Evolutionary conservation across 2,888 invertebrate genomes (phyloP).

Genomic region (Conops quadrifasciatus): DNA sequence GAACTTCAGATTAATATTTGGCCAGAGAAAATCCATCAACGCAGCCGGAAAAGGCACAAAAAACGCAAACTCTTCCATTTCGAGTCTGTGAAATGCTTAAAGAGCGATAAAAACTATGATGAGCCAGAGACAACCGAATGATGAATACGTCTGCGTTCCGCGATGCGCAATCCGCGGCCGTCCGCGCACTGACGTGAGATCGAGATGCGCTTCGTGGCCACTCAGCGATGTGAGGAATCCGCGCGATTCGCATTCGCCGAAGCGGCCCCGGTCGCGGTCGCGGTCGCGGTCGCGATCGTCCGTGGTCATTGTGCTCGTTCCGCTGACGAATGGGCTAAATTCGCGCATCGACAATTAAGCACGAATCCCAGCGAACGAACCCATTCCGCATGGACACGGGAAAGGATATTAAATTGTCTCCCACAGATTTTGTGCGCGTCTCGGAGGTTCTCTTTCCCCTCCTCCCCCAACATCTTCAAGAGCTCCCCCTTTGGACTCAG

Average conservation of each 20-base stretch:
- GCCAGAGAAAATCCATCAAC: constrained; percentile 44
- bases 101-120: constrained; percentile 49
- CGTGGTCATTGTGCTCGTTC: constrained; percentile 28
- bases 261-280: constrained; percentile 3
- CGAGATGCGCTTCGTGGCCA: constrained; percentile 4
- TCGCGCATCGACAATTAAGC: constrained; percentile 61
- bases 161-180: constrained; percentile 12
- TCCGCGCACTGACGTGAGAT: constrained; percentile 13
- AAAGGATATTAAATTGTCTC: constrained; percentile 51
- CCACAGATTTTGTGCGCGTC: constrained; percentile 44
- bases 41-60: constrained; percentile 44
- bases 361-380: constrained; percentile 44
- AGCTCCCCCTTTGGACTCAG: background rate
- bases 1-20: constrained; percentile 58
- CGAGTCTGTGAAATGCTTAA: constrained; percentile 43
- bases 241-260: constrained; percentile 4
- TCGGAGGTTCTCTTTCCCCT: background rate
- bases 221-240: constrained; percentile 34
- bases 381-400: constrained; percentile 42
- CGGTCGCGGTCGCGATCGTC: constrained; percentile 11
- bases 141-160: constrained; percentile 55
- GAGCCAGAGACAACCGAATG: constrained; percentile 57
- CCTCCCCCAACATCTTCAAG: background rate
- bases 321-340: constrained; percentile 46
- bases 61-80: constrained; percentile 36